These are phyloP conservation scores for Eolophus roseicapilla DNA, from an alignment of 2,113 vertebrate species.

Conservation along the genomic window DNA sequence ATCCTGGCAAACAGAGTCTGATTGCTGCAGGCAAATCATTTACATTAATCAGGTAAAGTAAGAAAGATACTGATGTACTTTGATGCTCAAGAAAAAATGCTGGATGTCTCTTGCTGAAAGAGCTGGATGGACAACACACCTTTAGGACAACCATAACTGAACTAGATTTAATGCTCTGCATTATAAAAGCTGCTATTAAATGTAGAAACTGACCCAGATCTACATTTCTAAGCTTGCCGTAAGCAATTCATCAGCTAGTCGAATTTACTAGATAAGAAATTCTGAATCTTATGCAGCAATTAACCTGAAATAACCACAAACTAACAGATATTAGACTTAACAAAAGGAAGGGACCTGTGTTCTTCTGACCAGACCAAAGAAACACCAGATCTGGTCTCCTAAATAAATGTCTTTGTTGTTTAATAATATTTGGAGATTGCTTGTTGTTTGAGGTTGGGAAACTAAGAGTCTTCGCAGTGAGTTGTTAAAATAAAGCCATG, in stretches of 20 bases:
- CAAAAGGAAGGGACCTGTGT: neutral
- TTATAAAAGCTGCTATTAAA: neutral
- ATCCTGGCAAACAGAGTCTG: constrained; percentile 54
- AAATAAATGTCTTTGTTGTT: neutral
- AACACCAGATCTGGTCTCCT: neutral
- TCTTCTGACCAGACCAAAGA: neutral
- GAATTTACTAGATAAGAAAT: neutral
- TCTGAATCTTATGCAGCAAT: neutral
- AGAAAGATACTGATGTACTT: constrained; percentile 32
- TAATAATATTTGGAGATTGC: neutral
- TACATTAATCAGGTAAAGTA: constrained; percentile 64
- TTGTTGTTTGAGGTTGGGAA: neutral
- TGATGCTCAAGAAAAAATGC: neutral
- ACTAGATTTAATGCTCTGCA: neutral
- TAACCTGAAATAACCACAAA: neutral
- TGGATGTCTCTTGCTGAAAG: neutral
- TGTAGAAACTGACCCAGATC: neutral
- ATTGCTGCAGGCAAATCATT: constrained; percentile 63
- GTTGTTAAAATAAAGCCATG: neutral
- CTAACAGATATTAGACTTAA: neutral
- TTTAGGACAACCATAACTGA: neutral
- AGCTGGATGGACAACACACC: neutral
- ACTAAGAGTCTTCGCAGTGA: neutral
- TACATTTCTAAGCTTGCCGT: neutral
- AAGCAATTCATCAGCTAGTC: neutral